Conservation (phyloP, 2,113 vertebrate genomes). For the Entomyzon cyanotis region DNA sequence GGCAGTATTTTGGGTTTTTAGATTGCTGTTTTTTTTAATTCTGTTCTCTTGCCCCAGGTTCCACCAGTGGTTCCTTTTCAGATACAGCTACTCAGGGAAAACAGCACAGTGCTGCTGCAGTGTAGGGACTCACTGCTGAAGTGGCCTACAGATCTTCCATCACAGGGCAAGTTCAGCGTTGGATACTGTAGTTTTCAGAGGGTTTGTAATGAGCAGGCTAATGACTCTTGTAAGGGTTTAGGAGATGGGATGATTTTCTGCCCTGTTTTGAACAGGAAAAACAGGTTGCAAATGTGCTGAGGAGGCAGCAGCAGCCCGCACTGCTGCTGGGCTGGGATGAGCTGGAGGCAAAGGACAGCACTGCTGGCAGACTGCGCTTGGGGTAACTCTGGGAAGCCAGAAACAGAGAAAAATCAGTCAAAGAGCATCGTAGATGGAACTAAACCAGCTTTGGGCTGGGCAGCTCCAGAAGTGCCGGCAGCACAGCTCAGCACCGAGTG, state of each 20-base stretch:
- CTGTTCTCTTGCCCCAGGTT: background rate
- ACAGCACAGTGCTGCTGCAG: fast-evolving
- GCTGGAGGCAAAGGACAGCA: background rate
- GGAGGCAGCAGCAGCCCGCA: background rate
- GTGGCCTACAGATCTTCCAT: background rate
- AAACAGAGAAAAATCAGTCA: background rate
- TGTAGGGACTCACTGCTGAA: background rate
- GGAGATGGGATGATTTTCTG: background rate
- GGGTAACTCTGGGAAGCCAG: background rate
- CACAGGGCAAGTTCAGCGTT: background rate
- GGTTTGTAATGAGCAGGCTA: background rate
- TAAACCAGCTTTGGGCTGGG: background rate
- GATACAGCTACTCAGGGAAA: background rate
- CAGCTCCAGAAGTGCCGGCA: background rate
- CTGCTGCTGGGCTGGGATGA: background rate
- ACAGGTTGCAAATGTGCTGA: background rate
- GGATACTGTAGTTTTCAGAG: background rate
- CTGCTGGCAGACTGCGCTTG: background rate
- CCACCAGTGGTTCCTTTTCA: background rate
- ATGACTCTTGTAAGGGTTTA: background rate
- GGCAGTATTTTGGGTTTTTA: background rate
- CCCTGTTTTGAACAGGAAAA: background rate
- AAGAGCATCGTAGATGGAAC: background rate
- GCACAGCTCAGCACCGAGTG: fast-evolving
- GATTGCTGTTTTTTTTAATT: background rate